A percentile compares a stretch with the other conserved stretches of the same genome.
phyloP scores from a whole-genome alignment of 2,797 vertebrate species.

The Lycodopsis pacificus region DNA sequence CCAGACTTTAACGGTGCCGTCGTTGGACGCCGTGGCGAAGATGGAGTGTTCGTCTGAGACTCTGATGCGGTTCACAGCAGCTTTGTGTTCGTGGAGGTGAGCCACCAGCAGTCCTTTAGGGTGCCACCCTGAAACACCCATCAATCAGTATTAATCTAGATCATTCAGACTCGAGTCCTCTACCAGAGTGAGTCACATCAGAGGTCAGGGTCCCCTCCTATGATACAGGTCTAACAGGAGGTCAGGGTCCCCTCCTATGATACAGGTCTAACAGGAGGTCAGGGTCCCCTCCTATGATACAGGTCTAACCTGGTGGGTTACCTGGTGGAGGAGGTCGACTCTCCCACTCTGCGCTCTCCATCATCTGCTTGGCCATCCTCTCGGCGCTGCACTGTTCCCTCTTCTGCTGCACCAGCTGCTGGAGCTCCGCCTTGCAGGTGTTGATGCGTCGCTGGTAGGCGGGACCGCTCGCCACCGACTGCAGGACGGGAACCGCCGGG shows the following conservation, averaged over 20 bases:
- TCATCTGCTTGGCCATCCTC: conserved; percentile 95
- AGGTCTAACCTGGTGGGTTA: conserved; percentile 54
- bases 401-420: conserved; percentile 96
- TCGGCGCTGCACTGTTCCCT: conserved; percentile 95
- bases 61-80: conserved; percentile 93
- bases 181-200: too few relatives aligned
- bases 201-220: too few relatives aligned
- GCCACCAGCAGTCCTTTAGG: conserved; percentile 96
- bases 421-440: conserved; percentile 94
- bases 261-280: too few relatives aligned
- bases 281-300: too few relatives aligned
- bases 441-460: conserved; percentile 92
- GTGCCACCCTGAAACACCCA: conserved; percentile 89
- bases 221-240: too few relatives aligned
- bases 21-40: conserved; percentile 97
- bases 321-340: conserved; percentile 95
- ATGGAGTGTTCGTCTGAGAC: conserved; percentile 97
- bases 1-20: conserved; percentile 98
- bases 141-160: not conserved
- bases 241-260: too few relatives aligned
- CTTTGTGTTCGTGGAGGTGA: conserved; percentile 97
- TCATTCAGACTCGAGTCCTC: too few relatives aligned
- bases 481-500: conserved; percentile 74
- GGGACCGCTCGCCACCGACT: conserved; percentile 84
- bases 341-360: conserved; percentile 98